phyloP scores from a whole-genome alignment of 2,797 vertebrate genomes.

The Chelon auratus region DNA sequence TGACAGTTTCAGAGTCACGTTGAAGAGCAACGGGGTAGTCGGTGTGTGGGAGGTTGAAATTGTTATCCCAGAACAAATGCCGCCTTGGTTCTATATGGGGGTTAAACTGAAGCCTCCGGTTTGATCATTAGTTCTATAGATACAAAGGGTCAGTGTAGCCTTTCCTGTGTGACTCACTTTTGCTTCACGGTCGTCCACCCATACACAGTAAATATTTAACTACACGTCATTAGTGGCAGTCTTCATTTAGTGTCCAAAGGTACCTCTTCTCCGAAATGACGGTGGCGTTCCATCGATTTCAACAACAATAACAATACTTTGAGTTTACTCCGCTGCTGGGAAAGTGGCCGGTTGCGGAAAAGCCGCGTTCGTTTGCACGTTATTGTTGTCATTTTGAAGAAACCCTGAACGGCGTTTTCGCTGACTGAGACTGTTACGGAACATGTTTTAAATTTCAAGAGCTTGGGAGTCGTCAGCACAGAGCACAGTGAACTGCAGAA shows the following conservation, averaged over 20 bases:
- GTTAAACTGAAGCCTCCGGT: slow-evolving; percentile 37
- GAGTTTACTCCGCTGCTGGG: slow-evolving; percentile 9
- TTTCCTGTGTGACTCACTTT: slow-evolving; percentile 69
- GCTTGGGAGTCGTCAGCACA: slow-evolving; percentile 33
- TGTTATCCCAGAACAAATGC: slow-evolving; percentile 39
- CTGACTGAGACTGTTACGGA: slow-evolving; percentile 1
- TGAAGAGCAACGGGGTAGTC: not conserved
- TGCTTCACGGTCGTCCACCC: slow-evolving; percentile 40
- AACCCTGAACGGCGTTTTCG: slow-evolving; percentile 17
- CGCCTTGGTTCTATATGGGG: slow-evolving; percentile 10
- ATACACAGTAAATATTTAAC: slow-evolving; percentile 76
- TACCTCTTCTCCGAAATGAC: slow-evolving; percentile 49
- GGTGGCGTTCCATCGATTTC: slow-evolving; percentile 35
- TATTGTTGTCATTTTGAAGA: slow-evolving; percentile 21
- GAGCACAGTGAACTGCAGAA: slow-evolving; percentile 62
- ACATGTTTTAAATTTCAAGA: slow-evolving; percentile 28
- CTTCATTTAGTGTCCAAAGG: slow-evolving; percentile 39
- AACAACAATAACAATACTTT: not conserved
- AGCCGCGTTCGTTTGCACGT: slow-evolving; percentile 44
- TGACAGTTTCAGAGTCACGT: slow-evolving; percentile 2
- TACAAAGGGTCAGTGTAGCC: slow-evolving; percentile 46
- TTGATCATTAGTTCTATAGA: slow-evolving; percentile 56
- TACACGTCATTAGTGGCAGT: slow-evolving; percentile 45
- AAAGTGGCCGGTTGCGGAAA: not conserved
- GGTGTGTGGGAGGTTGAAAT: slow-evolving; percentile 10